phyloP scores from a whole-genome alignment of 2,113 vertebrate species.

The Coptodon bakossiorum region DNA sequence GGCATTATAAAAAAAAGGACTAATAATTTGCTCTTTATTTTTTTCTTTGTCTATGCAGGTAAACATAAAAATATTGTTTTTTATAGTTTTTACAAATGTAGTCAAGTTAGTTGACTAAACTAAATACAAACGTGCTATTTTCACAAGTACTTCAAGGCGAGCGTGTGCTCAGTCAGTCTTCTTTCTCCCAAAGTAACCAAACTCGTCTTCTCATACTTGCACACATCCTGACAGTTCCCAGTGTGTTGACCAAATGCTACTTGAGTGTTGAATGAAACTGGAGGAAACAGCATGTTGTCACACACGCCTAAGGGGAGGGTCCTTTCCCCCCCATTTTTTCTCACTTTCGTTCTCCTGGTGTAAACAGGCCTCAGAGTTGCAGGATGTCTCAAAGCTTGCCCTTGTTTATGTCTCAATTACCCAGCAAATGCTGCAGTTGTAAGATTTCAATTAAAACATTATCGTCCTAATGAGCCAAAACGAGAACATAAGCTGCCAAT shows the following conservation, averaged over 20 bases:
- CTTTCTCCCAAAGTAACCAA: neutral
- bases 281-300: neutral
- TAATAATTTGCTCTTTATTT: neutral
- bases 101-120: neutral
- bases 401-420: constrained; percentile 36
- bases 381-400: neutral
- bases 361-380: neutral
- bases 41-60: neutral
- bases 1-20: neutral
- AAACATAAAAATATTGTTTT: neutral
- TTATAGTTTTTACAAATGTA: neutral
- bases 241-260: neutral
- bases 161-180: neutral
- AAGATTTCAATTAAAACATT: constrained; percentile 53
- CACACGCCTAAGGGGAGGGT: neutral
- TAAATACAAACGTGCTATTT: neutral
- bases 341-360: neutral
- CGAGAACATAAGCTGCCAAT: constrained; percentile 57
- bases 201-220: neutral
- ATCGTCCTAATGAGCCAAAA: constrained; percentile 51
- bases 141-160: neutral
- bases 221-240: neutral
- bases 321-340: neutral
- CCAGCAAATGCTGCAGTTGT: constrained; percentile 19
- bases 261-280: constrained; percentile 1